Evolutionary conservation across 2,797 vertebrate genomes (phyloP).

Genomic region (Garrulus glandarius): DNA sequence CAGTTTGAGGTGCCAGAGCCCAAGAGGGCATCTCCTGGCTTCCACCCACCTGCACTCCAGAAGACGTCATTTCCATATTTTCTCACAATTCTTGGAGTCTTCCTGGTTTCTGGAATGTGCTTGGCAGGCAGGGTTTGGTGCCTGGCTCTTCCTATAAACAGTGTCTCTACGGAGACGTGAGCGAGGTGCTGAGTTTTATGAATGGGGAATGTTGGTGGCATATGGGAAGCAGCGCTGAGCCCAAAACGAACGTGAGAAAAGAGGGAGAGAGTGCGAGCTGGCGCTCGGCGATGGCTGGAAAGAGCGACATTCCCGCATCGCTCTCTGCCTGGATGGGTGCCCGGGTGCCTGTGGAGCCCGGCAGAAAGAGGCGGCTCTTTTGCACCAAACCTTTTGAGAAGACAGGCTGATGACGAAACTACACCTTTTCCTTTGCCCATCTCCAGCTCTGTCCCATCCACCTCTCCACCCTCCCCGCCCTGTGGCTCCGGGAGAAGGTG

Average conservation of each 20-base stretch:
- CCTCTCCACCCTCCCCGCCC: background rate
- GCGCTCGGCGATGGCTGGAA: rapidly evolving
- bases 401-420: rapidly evolving
- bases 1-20: background rate
- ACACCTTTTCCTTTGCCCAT: rapidly evolving
- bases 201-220: background rate
- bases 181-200: background rate
- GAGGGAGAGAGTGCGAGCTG: background rate
- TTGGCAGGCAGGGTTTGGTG: background rate
- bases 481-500: background rate
- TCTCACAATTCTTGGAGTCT: background rate
- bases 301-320: background rate
- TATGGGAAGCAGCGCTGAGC: background rate
- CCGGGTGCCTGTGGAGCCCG: rapidly evolving
- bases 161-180: rapidly evolving
- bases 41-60: background rate
- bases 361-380: background rate
- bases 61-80: background rate
- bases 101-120: background rate
- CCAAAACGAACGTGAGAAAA: background rate
- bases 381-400: rapidly evolving
- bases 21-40: background rate
- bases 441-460: background rate
- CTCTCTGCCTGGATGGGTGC: background rate
- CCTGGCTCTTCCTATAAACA: background rate